Evolutionary conservation across 2,888 invertebrate species (phyloP).

Genomic region (Pristionchus entomophagus): DNA sequence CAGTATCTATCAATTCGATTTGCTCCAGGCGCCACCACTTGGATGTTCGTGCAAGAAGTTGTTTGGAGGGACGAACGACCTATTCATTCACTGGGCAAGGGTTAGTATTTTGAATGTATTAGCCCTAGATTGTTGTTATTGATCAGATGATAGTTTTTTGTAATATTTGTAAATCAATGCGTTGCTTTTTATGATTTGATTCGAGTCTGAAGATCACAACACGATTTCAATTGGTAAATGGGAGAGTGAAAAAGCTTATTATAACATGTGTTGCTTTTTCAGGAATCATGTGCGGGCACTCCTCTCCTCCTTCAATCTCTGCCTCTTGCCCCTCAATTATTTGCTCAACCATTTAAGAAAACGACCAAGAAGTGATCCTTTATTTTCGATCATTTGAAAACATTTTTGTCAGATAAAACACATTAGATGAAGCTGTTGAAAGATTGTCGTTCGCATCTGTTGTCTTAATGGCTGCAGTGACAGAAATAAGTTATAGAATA

Average conservation of each 20-base stretch:
- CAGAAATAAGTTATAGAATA: no score
- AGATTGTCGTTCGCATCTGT: no score
- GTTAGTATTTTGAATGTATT: background rate
- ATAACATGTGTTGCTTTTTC: no score
- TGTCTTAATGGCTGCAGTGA: no score
- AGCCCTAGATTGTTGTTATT: no score
- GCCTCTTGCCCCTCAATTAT: background rate
- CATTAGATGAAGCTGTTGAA: no score
- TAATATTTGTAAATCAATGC: no score
- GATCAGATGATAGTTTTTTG: no score
- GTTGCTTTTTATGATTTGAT: no score
- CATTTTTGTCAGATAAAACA: background rate
- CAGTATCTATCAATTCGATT: background rate
- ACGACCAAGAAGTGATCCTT: background rate
- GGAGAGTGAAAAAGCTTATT: no score
- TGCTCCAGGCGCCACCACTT: background rate
- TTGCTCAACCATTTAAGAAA: background rate
- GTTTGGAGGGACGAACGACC: background rate
- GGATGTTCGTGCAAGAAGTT: background rate
- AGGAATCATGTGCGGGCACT: background rate
- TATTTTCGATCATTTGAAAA: background rate
- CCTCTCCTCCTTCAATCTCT: background rate
- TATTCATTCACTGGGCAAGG: slow-evolving; percentile 18
- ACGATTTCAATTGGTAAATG: no score
- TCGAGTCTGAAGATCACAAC: no score